Percentiles rank a stretch among this genome's conserved stretches.
These are phyloP conservation scores for Drosophila neonasuta DNA, from an alignment of 2,888 invertebrate species.

Conservation along the genomic window DNA sequence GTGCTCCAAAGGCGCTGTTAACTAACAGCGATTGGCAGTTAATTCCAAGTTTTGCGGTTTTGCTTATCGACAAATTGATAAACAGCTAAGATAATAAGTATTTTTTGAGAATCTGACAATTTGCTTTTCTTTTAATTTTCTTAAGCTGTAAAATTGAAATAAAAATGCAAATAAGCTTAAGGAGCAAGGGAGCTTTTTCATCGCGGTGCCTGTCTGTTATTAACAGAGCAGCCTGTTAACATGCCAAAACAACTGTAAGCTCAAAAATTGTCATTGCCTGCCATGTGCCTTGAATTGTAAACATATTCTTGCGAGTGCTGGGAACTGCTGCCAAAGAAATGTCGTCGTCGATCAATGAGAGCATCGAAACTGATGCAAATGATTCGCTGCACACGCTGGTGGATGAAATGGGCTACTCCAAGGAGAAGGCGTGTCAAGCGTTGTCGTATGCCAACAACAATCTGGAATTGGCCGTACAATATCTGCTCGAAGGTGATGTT, in stretches of 20 bases:
- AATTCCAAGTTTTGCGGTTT: background rate
- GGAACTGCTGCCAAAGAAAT: conserved; percentile 11
- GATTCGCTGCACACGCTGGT: conserved; percentile 50
- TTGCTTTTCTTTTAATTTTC: no score
- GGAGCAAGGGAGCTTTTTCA: background rate
- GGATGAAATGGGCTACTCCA: conserved; percentile 92
- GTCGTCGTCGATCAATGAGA: conserved; percentile 3
- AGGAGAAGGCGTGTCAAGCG: conserved; percentile 90
- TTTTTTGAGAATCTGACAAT: no score
- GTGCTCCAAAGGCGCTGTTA: conserved; percentile 18
- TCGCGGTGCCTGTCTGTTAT: background rate
- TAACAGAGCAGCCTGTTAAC: conserved; percentile 6
- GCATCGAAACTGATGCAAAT: background rate
- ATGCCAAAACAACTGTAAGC: conserved; percentile 1
- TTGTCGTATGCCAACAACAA: conserved; percentile 96
- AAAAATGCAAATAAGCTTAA: background rate
- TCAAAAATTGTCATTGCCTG: no score
- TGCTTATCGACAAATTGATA: background rate
- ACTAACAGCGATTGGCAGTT: background rate
- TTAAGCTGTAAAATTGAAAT: background rate
- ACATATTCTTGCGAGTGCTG: background rate
- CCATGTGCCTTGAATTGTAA: background rate
- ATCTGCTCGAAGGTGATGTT: conserved; percentile 89
- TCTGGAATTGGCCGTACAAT: conserved; percentile 98
- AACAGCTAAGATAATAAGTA: no score